These are phyloP conservation scores for Melanchra persicariae DNA, from an alignment of 2,888 invertebrate species.

Conservation along the genomic window DNA sequence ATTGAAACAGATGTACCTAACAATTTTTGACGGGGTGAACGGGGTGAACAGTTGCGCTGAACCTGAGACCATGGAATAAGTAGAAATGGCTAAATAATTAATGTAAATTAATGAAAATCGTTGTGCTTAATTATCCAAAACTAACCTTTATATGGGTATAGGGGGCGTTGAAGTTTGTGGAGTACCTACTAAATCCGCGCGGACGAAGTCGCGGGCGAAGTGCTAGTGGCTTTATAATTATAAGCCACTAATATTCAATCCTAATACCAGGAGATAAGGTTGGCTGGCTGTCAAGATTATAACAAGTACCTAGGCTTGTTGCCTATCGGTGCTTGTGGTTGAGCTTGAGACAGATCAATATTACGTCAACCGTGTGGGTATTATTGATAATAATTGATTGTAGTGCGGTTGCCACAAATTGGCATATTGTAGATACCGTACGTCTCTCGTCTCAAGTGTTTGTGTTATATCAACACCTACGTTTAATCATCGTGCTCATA, in stretches of 20 bases:
- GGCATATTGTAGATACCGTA: background rate
- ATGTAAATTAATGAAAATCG: no score
- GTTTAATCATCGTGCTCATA: no score
- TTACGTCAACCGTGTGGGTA: slow-evolving; percentile 12
- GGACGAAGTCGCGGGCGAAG: no score
- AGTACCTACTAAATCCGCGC: no score
- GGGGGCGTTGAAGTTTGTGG: no score
- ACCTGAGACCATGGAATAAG: no score
- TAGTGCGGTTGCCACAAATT: background rate
- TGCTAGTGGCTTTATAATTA: background rate
- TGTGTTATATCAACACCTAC: background rate
- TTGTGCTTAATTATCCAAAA: no score
- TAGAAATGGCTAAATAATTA: no score
- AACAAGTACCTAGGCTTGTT: slow-evolving; percentile 6
- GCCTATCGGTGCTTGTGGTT: background rate
- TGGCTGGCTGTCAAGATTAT: background rate
- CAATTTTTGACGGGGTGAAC: no score
- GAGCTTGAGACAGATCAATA: slow-evolving; percentile 23
- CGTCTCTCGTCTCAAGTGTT: background rate
- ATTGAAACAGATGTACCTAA: no score
- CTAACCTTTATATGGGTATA: no score
- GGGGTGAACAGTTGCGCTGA: no score
- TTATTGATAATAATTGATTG: slow-evolving; percentile 21
- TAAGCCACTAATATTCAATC: background rate
- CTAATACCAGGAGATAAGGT: background rate